A percentile compares a stretch with the other conserved stretches of the same genome.
Evolutionary conservation across 2,797 vertebrate species (phyloP).

Genomic region (Sebastes iracundus): DNA sequence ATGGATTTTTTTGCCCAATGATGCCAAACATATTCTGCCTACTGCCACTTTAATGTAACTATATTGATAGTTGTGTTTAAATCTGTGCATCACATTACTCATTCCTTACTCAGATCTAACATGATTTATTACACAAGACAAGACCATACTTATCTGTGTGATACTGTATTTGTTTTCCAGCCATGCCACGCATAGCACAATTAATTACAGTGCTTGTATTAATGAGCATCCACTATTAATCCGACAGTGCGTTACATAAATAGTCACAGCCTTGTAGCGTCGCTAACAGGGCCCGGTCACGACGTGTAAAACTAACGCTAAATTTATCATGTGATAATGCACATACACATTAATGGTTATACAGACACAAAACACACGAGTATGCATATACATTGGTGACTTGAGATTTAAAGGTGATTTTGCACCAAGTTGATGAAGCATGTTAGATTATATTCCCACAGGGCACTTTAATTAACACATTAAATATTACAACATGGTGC

Average conservation of each 20-base stretch:
- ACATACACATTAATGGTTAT: background rate
- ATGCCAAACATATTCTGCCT: no score
- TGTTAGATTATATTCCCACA: slow-evolving; percentile 37
- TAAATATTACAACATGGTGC: slow-evolving; percentile 59
- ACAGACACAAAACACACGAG: background rate
- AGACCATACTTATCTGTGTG: background rate
- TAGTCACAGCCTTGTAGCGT: slow-evolving; percentile 34
- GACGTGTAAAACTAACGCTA: slow-evolving; percentile 31
- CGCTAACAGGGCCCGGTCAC: slow-evolving; percentile 40
- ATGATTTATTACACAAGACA: slow-evolving; percentile 30
- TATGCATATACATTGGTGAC: slow-evolving; percentile 12
- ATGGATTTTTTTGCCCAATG: no score
- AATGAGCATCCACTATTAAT: slow-evolving; percentile 55
- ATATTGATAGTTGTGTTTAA: background rate
- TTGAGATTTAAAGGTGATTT: slow-evolving; percentile 54
- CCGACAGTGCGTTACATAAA: slow-evolving; percentile 47
- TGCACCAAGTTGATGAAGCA: slow-evolving; percentile 40
- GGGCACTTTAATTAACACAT: slow-evolving; percentile 69
- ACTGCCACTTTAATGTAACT: no score
- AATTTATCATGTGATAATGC: slow-evolving; percentile 29
- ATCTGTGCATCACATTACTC: background rate
- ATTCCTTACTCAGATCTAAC: background rate
- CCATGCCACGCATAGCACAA: slow-evolving; percentile 27
- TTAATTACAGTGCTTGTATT: slow-evolving; percentile 54
- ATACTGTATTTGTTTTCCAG: slow-evolving; percentile 41